These are phyloP conservation scores for Centropristis striata DNA, from an alignment of 2,113 vertebrate genomes.

Conservation along the genomic window DNA sequence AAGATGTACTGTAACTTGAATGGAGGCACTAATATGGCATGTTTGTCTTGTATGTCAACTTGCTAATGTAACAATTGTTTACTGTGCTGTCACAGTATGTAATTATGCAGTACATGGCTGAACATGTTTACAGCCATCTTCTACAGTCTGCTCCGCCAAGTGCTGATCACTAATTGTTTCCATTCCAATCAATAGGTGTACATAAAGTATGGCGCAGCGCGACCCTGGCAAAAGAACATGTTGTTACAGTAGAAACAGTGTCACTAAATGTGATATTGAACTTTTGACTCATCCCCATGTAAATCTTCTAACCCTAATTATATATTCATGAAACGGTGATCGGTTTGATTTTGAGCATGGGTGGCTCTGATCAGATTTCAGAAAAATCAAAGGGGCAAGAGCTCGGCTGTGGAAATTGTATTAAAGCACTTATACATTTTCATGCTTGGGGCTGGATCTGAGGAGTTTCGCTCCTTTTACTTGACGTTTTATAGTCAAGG, in stretches of 20 bases:
- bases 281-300: neutral
- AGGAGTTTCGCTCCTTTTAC: neutral
- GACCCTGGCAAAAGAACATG: neutral
- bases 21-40: no score
- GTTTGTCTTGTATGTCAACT: no score
- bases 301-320: neutral
- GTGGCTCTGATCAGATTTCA: conserved; percentile 1
- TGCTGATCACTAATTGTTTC: conserved; percentile 6
- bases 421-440: conserved; percentile 1
- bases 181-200: conserved; percentile 13
- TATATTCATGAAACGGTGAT: conserved; percentile 1
- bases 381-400: conserved; percentile 9
- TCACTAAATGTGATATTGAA: neutral
- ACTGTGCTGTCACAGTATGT: neutral
- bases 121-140: neutral
- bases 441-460: neutral
- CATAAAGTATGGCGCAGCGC: neutral
- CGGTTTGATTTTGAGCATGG: neutral
- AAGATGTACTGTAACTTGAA: no score
- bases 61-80: no score
- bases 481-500: neutral
- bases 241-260: neutral
- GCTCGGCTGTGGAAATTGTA: conserved; percentile 10
- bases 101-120: conserved; percentile 6
- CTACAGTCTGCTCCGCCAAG: conserved; percentile 1